Base-by-base conservation (phyloP, 1,140 invertebrate genomes). In the Drosophila orena region DNA sequence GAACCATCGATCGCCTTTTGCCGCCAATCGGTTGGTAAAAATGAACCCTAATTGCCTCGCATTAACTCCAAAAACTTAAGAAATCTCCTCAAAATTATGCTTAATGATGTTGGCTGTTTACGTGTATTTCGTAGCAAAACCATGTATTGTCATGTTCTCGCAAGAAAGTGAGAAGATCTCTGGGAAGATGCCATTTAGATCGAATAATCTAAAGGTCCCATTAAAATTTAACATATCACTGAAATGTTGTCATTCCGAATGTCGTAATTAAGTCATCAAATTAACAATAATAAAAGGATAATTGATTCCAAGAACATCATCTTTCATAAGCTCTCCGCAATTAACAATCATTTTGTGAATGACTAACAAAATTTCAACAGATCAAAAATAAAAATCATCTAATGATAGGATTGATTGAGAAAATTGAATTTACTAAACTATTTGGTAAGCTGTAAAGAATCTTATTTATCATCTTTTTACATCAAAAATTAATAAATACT, bases 11-110 rank as follows among this genome's bases (percentile, higher is more conserved):
- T 77, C 79, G 66, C 75, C 65, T 79, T 54, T 75, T 54, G 71
- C 79, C 83, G 83, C 71, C 83, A 88, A 88, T 89, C 83, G 83
- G 83, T 69, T 88, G 79, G 72, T 76, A 74, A 83, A 89, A 72
- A 84, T 77, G 79, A 56, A 55, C 50, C 53, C 68, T 89, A 89
- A 89, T 89, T 89, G 84, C 84, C 84, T 61, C 84, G 72, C 70
- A 89, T 90, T 89, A 89, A 73, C 85, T 61, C 69, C 37, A 57
- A 72, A 81, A 89, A 84, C 78, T 89, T 79, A 53, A 68, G 73
- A 89, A 88, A 89, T 79, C 80, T 90, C 35, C 68, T 77, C 76
- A 65, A 89, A 89, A 89, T 89, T 89, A 88, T 84, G 79, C 66
- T 80, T 89, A 89, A 89, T 89, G 84, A 89, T 89, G 44, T 30